Evolutionary conservation across 2,797 vertebrate genomes (phyloP).

Genomic region (Todus mexicanus): DNA sequence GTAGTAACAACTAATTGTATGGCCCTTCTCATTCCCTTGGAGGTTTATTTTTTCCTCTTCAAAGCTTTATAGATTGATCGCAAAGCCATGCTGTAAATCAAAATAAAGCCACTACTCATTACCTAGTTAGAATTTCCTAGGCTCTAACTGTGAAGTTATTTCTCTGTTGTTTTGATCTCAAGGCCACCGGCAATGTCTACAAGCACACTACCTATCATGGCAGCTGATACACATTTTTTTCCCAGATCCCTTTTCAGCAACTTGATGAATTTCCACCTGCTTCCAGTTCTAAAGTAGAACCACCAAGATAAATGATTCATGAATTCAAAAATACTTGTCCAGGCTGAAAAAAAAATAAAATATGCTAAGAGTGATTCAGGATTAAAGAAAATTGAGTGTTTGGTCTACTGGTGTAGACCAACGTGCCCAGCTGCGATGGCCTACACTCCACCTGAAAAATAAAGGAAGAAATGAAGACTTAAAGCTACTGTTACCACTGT

Average conservation of each 20-base stretch:
- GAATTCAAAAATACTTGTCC: not conserved
- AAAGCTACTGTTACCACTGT: not conserved
- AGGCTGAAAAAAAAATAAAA: not conserved
- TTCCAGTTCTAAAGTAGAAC: conserved; percentile 38
- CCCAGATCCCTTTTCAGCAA: conserved; percentile 17
- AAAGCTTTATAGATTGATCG: conserved; percentile 73
- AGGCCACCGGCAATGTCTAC: conserved; percentile 78
- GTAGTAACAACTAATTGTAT: conserved; percentile 54
- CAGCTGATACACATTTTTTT: conserved; percentile 48
- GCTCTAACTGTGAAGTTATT: conserved; percentile 75
- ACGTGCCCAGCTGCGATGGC: not conserved
- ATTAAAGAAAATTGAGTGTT: not conserved
- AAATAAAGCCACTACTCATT: conserved; percentile 81
- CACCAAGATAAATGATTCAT: conserved; percentile 40
- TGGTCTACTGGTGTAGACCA: not conserved
- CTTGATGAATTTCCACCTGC: conserved; percentile 58
- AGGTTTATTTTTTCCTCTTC: conserved; percentile 65
- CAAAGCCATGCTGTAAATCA: conserved; percentile 77
- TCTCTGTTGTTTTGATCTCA: conserved; percentile 83
- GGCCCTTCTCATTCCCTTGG: conserved; percentile 44
- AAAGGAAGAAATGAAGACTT: not conserved
- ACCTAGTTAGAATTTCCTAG: conserved; percentile 78
- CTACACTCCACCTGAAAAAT: not conserved
- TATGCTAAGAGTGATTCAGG: not conserved
- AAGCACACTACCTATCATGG: conserved; percentile 71